phyloP scores from a whole-genome alignment of 2,113 vertebrate genomes.

The Cryptomyrus ogoouensis region DNA sequence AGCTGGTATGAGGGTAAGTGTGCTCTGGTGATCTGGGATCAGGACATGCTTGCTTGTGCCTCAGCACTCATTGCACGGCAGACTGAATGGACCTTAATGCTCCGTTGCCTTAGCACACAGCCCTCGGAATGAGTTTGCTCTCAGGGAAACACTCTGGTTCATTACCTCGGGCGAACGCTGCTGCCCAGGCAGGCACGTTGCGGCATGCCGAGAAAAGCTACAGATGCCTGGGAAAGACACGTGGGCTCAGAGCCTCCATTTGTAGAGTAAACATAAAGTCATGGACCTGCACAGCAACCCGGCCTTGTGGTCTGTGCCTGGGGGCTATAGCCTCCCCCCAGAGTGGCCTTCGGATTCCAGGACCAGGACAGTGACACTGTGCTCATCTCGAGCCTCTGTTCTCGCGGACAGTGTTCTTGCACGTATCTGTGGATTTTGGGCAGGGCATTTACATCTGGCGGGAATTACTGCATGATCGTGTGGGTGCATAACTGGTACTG shows the following conservation, averaged over 20 bases:
- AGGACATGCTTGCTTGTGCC: neutral
- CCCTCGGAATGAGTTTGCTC: neutral
- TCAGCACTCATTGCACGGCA: neutral
- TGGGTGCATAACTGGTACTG: neutral
- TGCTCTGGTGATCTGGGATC: neutral
- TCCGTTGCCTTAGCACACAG: neutral
- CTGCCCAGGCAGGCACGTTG: conserved; percentile 23
- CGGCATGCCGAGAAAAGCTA: conserved; percentile 27
- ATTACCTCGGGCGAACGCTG: conserved; percentile 27
- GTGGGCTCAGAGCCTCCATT: conserved; percentile 21
- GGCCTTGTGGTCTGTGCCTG: neutral
- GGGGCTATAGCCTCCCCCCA: neutral
- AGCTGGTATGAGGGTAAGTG: conserved; percentile 58
- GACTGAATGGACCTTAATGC: neutral
- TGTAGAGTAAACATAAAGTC: neutral
- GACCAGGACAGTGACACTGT: neutral
- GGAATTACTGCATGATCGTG: neutral
- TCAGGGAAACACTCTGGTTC: neutral
- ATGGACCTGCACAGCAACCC: neutral
- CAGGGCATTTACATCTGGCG: neutral
- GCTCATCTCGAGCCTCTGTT: neutral
- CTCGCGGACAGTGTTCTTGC: neutral
- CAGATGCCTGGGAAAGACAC: conserved; percentile 36
- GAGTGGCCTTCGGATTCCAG: neutral
- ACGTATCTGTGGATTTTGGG: neutral